A percentile compares a stretch with the other conserved stretches of the same genome.
phyloP scores from a whole-genome alignment of 1,140 invertebrate species.

The Dysdera silvatica region DNA sequence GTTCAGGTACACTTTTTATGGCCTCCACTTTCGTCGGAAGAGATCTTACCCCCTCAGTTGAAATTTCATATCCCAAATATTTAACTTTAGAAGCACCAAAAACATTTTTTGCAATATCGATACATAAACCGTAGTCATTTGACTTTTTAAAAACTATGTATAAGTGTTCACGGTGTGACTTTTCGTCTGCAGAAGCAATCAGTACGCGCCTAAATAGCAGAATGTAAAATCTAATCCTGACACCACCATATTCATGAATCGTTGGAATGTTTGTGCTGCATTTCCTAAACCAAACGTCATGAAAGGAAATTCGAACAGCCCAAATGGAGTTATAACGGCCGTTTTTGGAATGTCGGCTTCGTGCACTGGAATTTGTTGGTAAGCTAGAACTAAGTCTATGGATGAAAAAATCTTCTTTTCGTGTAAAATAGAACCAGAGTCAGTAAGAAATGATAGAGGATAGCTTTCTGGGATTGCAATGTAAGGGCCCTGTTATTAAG shows the following conservation, averaged over 20 bases:
- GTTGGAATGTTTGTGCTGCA: conserved; percentile 22
- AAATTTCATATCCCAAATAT: conserved; percentile 24
- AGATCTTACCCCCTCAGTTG: conserved; percentile 19
- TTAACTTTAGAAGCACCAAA: conserved; percentile 13
- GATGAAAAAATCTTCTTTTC: conserved; percentile 11
- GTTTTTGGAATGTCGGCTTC: conserved; percentile 21
- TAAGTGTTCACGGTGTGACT: conserved; percentile 41
- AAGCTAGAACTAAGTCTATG: conserved; percentile 24
- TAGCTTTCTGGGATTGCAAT: conserved; percentile 22
- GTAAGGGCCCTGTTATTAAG: too few species aligned
- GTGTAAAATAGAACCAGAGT: conserved; percentile 8
- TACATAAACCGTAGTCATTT: conserved; percentile 34
- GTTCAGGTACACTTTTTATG: conserved; percentile 34
- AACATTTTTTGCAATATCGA: conserved; percentile 34
- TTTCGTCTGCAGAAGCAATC: conserved; percentile 40
- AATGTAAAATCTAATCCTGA: conserved; percentile 7
- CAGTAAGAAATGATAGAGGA: conserved; percentile 16
- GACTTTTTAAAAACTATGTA: conserved; percentile 39
- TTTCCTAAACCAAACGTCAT: conserved; percentile 31
- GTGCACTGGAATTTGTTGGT: conserved; percentile 20
- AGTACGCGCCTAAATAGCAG: conserved; percentile 38
- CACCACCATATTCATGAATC: conserved; percentile 15
- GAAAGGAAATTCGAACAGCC: conserved; percentile 25
- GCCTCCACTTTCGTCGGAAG: conserved; percentile 13
- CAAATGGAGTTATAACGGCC: conserved; percentile 26